Conservation (phyloP, 2,113 vertebrate genomes). For the Oryzias melastigma region DNA sequence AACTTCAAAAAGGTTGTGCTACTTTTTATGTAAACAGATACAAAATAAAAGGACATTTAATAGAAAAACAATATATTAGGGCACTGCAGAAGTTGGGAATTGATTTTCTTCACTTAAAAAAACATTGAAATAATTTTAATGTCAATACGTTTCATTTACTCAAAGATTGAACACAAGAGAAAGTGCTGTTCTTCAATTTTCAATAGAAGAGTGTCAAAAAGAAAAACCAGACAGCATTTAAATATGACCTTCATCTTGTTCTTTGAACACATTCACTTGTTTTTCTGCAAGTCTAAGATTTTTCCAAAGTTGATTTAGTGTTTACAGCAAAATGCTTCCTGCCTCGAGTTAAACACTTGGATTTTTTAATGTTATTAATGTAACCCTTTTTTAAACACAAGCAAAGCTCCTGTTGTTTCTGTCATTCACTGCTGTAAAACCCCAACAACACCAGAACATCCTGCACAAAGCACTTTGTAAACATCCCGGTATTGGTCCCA, state of each 20-base stretch:
- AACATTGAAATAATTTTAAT: not conserved
- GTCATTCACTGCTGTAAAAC: conserved; percentile 45
- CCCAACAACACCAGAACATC: conserved; percentile 35
- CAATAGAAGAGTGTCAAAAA: not conserved
- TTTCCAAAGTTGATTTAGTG: conserved; percentile 14
- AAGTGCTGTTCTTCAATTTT: conserved; percentile 22
- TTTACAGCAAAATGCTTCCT: not conserved
- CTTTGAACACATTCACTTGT: not conserved
- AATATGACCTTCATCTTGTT: conserved; percentile 2
- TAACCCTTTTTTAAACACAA: conserved; percentile 18
- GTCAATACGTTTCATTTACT: not conserved
- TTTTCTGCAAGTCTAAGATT: not conserved
- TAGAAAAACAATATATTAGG: too few species aligned
- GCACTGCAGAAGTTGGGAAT: too few species aligned
- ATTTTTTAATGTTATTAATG: conserved; percentile 7
- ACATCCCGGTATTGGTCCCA: conserved; percentile 51
- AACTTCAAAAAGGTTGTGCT: too few species aligned
- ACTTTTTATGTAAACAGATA: too few species aligned
- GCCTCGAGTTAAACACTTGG: conserved; percentile 2
- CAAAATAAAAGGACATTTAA: too few species aligned
- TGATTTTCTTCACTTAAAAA: not conserved
- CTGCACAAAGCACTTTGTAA: conserved; percentile 56
- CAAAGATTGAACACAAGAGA: conserved; percentile 7
- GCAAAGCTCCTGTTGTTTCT: conserved; percentile 17
- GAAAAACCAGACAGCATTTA: not conserved